phyloP scores from a whole-genome alignment of 2,113 vertebrate genomes.

The Muscicapa adusta region DNA sequence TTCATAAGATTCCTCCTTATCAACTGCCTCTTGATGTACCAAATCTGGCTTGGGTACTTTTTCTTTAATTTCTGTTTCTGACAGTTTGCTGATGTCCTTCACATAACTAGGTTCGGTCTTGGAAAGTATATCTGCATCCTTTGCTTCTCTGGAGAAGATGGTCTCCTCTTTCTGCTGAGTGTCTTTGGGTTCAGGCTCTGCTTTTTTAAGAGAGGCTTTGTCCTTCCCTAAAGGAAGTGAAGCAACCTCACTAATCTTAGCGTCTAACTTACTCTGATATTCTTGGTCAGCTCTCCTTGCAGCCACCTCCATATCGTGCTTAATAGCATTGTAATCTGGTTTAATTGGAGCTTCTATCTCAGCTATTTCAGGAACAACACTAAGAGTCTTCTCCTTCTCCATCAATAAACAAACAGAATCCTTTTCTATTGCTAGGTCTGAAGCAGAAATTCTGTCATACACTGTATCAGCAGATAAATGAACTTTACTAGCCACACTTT shows the following conservation, averaged over 20 bases:
- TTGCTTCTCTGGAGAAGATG: conserved; percentile 3
- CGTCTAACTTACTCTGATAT: conserved; percentile 50
- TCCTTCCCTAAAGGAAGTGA: conserved; percentile 35
- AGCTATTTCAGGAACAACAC: conserved; percentile 67
- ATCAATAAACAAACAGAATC: conserved; percentile 2
- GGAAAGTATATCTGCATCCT: conserved; percentile 46
- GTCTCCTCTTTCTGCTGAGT: conserved; percentile 37
- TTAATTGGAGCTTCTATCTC: conserved; percentile 57
- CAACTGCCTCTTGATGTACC: conserved; percentile 95
- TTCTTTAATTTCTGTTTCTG: conserved; percentile 85
- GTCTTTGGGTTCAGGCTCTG: conserved; percentile 17
- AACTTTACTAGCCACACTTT: conserved; percentile 7
- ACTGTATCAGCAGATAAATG: neutral
- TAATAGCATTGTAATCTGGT: conserved; percentile 66
- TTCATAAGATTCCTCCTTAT: conserved; percentile 96
- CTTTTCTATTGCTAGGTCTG: conserved; percentile 21
- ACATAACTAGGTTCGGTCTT: neutral
- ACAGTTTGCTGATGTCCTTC: conserved; percentile 67
- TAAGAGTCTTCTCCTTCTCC: conserved; percentile 63
- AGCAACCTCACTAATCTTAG: conserved; percentile 56
- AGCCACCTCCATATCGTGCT: conserved; percentile 63
- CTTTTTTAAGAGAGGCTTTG: neutral
- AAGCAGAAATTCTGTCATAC: conserved; percentile 11
- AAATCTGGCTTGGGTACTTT: conserved; percentile 89
- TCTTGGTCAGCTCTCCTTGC: conserved; percentile 63